Base-by-base conservation (phyloP, 2,797 vertebrate genomes). In the Xerus rutilus region DNA sequence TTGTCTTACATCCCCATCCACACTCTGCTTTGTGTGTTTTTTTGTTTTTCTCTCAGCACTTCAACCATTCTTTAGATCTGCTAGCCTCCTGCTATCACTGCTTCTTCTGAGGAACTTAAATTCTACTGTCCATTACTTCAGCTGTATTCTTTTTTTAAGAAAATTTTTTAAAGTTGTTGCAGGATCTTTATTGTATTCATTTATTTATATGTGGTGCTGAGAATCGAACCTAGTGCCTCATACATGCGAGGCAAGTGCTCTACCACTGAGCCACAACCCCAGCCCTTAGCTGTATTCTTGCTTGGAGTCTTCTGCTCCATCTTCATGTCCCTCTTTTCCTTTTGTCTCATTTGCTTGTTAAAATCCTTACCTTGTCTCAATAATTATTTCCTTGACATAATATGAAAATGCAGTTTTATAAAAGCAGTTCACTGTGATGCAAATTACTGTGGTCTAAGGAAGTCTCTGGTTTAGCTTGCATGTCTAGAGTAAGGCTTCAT, bases 331-430 rank as follows among this genome's bases (percentile, higher is more conserved):
- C 3, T 2, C n/a, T 77, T 88, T 77, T 64, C 39, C 17, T 72
- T 94, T 78, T 78, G 9, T 70, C 21, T 9, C 30, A 21, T 86
- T 49, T 93, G 43, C 76, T 25, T 77, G 20, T 92, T 67, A 81
- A 32, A 76, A 47, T 81, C 23, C 35, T 95, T 83, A 35, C 20
- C 25, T 86, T 93, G 49, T 39, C 30, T 79, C 18, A 62, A n/a
- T 65, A 93, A 52, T 92, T 94, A 52, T 92, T 94, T 96, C 49
- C 7, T 95, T 89, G 85, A 69, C 7, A 32, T 79, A 54, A 30
- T 5, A 39, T 84, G 39, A 84, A 91, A 76, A 65, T 25, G 64
- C 18, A 47, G 32, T 96, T 82, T 90, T 54, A 21, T 73, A 72
- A 91, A 76, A 87, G 59, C 20, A 88, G 20, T 81, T 94, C 30